A percentile compares a stretch with the other conserved stretches of the same genome.
These are phyloP conservation scores for Andrena cerasifolii DNA, from an alignment of 1,140 invertebrate species.

Conservation along the genomic window DNA sequence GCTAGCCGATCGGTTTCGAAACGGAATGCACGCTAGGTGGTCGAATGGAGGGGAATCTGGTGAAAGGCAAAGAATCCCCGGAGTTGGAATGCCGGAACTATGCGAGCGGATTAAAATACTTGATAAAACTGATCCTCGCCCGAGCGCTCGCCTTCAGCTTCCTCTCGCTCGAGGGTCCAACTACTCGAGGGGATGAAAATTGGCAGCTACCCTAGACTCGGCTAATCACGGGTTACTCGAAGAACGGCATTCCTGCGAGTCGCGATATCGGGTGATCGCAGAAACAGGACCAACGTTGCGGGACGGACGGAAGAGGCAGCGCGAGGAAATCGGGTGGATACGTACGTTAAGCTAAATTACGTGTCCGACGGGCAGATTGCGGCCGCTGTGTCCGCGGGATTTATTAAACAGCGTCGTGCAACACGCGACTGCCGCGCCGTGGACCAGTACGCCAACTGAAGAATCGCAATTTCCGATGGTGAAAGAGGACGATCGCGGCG, in stretches of 20 bases:
- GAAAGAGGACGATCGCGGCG: conserved; percentile 28
- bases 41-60: neutral
- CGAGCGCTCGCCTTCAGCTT: neutral
- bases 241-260: too few species aligned
- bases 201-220: too few species aligned
- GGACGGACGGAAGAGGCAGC: conserved; percentile 24
- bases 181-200: neutral
- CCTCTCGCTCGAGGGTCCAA: neutral
- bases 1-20: too few species aligned
- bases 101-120: conserved; percentile 30
- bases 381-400: conserved; percentile 56
- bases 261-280: neutral
- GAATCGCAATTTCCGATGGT: conserved; percentile 59
- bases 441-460: conserved; percentile 4
- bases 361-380: conserved; percentile 59
- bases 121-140: neutral
- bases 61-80: conserved; percentile 12
- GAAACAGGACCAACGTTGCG: neutral
- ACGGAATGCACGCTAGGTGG: neutral
- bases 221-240: too few species aligned
- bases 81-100: conserved; percentile 17
- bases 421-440: neutral
- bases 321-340: conserved; percentile 60
- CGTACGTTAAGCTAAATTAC: conserved; percentile 68
- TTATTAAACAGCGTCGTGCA: conserved; percentile 64